Base-by-base conservation (phyloP, 2,113 vertebrate species). In the Ciconia boyciana region DNA sequence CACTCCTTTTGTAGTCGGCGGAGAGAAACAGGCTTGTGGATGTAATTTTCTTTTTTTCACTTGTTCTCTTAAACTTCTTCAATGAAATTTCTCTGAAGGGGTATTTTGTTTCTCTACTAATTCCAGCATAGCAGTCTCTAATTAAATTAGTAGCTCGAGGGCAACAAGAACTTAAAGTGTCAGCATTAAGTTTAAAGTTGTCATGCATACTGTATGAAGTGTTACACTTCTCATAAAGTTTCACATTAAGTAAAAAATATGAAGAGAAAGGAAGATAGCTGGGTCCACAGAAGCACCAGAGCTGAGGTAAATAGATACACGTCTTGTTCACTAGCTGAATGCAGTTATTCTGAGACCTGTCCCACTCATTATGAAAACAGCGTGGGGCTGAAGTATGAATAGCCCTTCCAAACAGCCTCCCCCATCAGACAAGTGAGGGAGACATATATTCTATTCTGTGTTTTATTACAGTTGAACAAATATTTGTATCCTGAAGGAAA, bases 131-230 rank as follows among this genome's bases (percentile, higher is more conserved):
- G 64, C 51, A 91, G 29, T 43, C 39, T 92, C 32, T 89, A 95
- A 96, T 95, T 84, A 94, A 97, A 88, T 93, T 92, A 92, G 78
- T 93, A 91, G 93, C 83, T 95, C 60, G 75, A 58, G 68, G 94
- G 80, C 80, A 95, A 89, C 46, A 91, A 89, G 60, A 76, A 95
- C 39, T 87, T 89, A 58, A 87, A 92, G 46, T 87, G 88, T 80
- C 79, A 93, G 77, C 60, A 78, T 83, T 66, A 84, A 78, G 18
- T 89, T 89, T 74, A 44, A 90, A 90, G 34, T 41, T 68, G 36
- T 78, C 83, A 57, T 12, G 36, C 28, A 83, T 52, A 26, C 58
- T 24, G 19, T 32, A 74, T 54, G 66, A 93, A 94, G n/a, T 20
- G 29, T 39, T 72, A 41, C 20, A 44, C 15, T 89, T 92, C 68